Evolutionary conservation across 2,797 vertebrate genomes (phyloP), one percentile per base, ranked within the genome.

Genomic region (Chelon labrosus): DNA sequence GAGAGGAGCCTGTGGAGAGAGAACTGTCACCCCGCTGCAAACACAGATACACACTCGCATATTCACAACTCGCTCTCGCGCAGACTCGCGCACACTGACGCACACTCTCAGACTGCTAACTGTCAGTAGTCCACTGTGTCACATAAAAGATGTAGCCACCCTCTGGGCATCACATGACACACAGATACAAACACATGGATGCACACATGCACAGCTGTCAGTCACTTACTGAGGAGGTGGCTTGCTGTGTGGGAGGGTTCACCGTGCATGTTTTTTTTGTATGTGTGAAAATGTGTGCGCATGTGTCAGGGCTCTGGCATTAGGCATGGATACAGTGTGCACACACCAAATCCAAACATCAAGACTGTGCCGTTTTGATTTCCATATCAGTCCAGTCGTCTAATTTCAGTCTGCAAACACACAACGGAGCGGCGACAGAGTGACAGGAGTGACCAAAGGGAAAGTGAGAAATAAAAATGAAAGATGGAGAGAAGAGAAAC

Each of bases 41-140:
- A 77, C 44, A 71, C 79, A 73, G 46, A 66, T 49, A 16, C 60
- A 77, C 56, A 62, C 50, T 16, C 51, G 35, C 42, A 83, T 71
- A 84, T 65, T 46, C 62, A 27, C 72, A 19, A 7, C 62, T 57
- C 19, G 27, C 46, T 51, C 47, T 57, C 55, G 27, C 46, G 53
- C 59, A 25, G 25, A 27, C 25, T 67, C 62, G 71, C 46, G 53
- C 59, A 25, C 60, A 78, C 58, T 47, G 55, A 70, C 46, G 53
- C 59, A 25, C 60, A 78, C 58, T 51, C 55, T 37, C 37, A 86
- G 80, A 83, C 78, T 80, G 72, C 71, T 61, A 81, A 83, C 80
- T 89, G 88, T 86, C 89, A 87, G 68, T 69, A 60, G 87, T 86
- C 88, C 87, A 84, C 75, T 79, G 79, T 85, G 85, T 81, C 82